phyloP scores from a whole-genome alignment of 1,140 invertebrate genomes.

The Apis laboriosa region DNA sequence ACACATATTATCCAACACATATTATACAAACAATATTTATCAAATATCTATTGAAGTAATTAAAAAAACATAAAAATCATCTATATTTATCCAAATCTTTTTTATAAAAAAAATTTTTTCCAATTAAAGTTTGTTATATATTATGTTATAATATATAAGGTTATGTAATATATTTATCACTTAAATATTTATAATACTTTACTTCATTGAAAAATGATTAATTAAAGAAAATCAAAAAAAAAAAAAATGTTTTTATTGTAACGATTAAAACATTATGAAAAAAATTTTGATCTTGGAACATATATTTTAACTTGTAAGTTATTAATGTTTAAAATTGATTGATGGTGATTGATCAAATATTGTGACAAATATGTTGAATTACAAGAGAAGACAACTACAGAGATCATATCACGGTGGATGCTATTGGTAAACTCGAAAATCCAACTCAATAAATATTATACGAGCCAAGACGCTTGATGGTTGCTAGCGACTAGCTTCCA shows the following conservation, averaged over 20 bases:
- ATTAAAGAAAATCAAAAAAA: neutral
- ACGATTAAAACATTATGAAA: neutral
- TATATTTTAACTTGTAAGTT: constrained; percentile 1
- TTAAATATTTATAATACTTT: neutral
- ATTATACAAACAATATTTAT: neutral
- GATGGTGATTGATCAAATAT: constrained; percentile 10
- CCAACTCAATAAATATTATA: constrained; percentile 36
- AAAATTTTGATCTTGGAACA: neutral
- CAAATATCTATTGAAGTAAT: neutral
- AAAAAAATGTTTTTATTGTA: neutral
- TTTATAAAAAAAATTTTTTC: neutral
- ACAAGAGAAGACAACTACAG: constrained; percentile 10
- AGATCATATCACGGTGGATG: constrained; percentile 3
- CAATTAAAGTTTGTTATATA: neutral
- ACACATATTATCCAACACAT: neutral
- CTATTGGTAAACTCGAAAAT: constrained; percentile 22
- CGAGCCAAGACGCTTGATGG: constrained; percentile 22
- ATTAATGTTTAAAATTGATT: constrained; percentile 10
- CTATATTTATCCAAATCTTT: neutral
- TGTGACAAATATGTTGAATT: constrained; percentile 16
- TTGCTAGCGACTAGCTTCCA: constrained; percentile 10
- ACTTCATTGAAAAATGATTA: neutral
- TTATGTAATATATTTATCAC: neutral
- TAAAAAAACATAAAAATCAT: neutral
- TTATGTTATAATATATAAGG: neutral